Base-by-base conservation (phyloP, 1,140 invertebrate genomes). In the Teleopsis dalmanni region DNA sequence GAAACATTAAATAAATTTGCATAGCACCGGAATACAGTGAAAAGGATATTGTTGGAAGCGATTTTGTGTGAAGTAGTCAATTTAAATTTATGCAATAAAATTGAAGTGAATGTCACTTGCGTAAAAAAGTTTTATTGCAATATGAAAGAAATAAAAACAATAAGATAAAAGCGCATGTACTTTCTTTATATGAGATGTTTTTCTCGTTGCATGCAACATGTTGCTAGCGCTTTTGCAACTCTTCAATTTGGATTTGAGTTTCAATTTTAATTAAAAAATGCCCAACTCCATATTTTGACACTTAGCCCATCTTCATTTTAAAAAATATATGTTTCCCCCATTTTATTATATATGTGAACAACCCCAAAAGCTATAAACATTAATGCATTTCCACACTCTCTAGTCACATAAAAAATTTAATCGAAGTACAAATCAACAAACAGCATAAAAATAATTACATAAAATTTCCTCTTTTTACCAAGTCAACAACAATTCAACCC, bases 1-100 rank as follows among this genome's bases (percentile, higher is more conserved):
- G 36, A 41, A 51, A 51, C 43, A 51, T 51, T 51, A 47, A 51
- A 51, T 51, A 51, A 51, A 51, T 47, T 51, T 51, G 29, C 49
- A 51, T 35, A 41, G 35, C 14, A 21, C n/a, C 18, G 18, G 25
- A 14, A 8, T 21, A 8, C 16, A 0, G 44, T 22, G n/a, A 1
- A 2, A 10, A n/a, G 11, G 45, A 16, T 27, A 25, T 25, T 38
- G 23, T 47, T 22, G 18, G 21, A 16, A 13, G 19, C 31, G 10
- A 43, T 7, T 19, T 25, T 43, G 27, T 27, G 31, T 43, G 27
- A 29, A 27, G 26, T 29, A 29, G 31, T 29, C 18, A 16, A 43
- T n/a, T 16, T 9, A 6, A 26, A 43, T 4, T 3, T 16, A 5
- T 7, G 26, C n/a, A 8, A 21, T 3, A 19, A 37, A 14, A 4